Conservation (phyloP, 2,113 vertebrate genomes). For the Aythya baeri region DNA sequence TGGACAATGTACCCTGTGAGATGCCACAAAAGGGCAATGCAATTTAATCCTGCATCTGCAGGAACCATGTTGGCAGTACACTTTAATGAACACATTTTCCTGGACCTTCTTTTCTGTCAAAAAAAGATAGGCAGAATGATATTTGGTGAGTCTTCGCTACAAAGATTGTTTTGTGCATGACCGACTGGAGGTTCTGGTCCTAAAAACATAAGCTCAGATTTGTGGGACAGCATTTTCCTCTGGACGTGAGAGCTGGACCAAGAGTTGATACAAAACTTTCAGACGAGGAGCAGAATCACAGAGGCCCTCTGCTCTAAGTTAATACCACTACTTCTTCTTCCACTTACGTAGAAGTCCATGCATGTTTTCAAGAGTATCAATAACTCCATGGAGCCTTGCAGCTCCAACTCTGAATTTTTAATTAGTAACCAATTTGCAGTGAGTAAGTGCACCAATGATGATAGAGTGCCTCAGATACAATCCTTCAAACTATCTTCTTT, state of each 20-base stretch:
- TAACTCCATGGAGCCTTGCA: background rate
- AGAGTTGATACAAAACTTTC: background rate
- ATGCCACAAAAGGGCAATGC: background rate
- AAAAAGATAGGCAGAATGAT: background rate
- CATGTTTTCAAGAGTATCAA: background rate
- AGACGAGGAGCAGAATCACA: background rate
- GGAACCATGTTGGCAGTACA: background rate
- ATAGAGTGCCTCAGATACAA: background rate
- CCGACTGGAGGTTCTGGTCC: background rate
- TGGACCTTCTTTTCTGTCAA: background rate
- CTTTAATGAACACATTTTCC: background rate
- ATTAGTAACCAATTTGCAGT: background rate
- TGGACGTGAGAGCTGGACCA: background rate
- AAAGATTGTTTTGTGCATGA: background rate
- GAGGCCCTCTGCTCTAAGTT: background rate
- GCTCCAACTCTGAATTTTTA: background rate
- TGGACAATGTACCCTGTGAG: background rate
- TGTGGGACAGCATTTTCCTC: background rate
- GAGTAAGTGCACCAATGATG: background rate
- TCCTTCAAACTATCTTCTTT: background rate
- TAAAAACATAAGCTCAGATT: background rate
- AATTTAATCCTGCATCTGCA: background rate
- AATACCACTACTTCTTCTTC: background rate
- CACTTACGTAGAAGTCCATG: background rate
- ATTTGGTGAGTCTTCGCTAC: background rate